Evolutionary conservation across 2,888 invertebrate species (phyloP).

Genomic region (Selenia dentaria): DNA sequence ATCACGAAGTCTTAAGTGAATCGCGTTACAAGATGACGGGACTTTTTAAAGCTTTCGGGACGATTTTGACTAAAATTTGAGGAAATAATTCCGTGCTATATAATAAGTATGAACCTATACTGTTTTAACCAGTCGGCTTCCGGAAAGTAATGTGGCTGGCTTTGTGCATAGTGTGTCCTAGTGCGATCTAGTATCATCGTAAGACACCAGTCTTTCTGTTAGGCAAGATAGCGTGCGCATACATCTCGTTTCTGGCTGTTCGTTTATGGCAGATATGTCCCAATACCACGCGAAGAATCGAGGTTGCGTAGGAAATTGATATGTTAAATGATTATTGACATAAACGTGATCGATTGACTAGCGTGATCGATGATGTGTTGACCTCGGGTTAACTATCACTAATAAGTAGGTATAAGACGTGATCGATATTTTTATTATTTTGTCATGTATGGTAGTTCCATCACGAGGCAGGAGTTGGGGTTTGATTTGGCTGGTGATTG

Average conservation of each 20-base stretch:
- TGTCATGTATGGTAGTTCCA: background rate
- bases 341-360: conserved; percentile 38
- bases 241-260: conserved; percentile 36
- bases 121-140: no score
- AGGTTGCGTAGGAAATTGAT: conserved; percentile 25
- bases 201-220: conserved; percentile 24
- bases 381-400: conserved; percentile 14
- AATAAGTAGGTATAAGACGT: conserved; percentile 8
- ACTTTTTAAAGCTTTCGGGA: no score
- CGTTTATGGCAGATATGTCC: conserved; percentile 26
- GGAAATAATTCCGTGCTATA: no score
- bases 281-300: conserved; percentile 27
- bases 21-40: no score
- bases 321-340: conserved; percentile 38
- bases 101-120: no score
- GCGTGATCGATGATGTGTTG: conserved; percentile 24
- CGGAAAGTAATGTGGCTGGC: no score
- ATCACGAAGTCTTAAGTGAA: no score
- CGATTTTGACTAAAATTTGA: no score
- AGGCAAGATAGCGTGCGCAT: conserved; percentile 49
- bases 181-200: no score
- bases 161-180: no score
- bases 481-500: no score
- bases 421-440: conserved; percentile 17
- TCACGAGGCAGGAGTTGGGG: no score